Conservation (phyloP, 2,888 invertebrate genomes). For the Stenolophus ochropezus region DNA sequence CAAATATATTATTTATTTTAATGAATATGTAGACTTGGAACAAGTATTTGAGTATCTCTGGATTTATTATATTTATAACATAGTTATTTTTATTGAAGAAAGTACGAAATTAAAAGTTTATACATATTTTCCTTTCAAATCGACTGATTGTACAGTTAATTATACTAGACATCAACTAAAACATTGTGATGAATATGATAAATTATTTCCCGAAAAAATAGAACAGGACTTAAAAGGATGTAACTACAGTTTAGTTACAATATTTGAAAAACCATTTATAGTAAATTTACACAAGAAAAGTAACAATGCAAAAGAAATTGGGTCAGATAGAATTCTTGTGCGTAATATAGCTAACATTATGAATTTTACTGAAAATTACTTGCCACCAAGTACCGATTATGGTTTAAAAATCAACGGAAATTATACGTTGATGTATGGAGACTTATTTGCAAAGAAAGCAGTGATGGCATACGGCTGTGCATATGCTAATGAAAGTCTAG, state of each 20-base stretch:
- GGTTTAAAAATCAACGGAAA: constrained; percentile 4
- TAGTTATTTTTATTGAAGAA: background rate
- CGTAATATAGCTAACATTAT: background rate
- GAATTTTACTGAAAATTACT: background rate
- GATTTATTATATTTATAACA: background rate
- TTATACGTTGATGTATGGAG: background rate
- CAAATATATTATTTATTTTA: background rate
- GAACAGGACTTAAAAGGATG: background rate
- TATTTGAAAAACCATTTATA: background rate
- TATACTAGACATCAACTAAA: background rate
- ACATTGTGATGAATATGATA: background rate
- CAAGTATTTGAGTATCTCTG: background rate
- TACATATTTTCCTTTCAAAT: background rate
- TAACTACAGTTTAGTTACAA: background rate
- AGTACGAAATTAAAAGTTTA: background rate
- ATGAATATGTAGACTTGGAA: background rate
- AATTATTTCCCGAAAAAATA: background rate
- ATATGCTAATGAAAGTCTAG: background rate
- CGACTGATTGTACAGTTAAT: background rate
- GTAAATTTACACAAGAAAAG: background rate
- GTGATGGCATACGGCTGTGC: background rate
- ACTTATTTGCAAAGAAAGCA: background rate
- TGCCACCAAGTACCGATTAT: background rate
- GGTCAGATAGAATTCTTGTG: background rate
- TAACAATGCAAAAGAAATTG: background rate